These are phyloP conservation scores for Acanthisitta chloris DNA, from an alignment of 2,113 vertebrate genomes.

Conservation along the genomic window DNA sequence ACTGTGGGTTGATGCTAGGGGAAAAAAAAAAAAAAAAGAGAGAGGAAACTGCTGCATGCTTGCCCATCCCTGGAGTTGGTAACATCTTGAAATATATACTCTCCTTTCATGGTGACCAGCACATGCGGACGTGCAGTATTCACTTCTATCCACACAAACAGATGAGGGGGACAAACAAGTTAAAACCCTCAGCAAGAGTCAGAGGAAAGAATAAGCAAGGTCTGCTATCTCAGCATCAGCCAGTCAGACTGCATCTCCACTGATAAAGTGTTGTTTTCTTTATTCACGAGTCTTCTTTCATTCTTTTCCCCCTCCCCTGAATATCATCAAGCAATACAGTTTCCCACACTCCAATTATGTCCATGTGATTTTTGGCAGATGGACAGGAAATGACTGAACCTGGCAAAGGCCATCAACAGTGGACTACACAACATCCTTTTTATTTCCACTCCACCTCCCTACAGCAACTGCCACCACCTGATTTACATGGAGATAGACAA, in stretches of 20 bases:
- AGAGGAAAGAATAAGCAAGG: neutral
- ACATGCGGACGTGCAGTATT: neutral
- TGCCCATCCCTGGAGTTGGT: neutral
- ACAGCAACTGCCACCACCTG: constrained; percentile 26
- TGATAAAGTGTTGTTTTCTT: constrained; percentile 28
- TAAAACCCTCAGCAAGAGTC: neutral
- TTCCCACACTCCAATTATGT: constrained; percentile 82
- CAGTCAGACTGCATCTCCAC: neutral
- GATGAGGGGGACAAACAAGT: neutral
- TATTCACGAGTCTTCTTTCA: constrained; percentile 58
- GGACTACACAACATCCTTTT: constrained; percentile 66
- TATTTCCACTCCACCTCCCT: constrained; percentile 53
- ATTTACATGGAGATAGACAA: constrained; percentile 63
- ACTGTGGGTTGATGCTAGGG: neutral
- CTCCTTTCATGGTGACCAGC: neutral
- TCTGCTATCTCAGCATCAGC: neutral
- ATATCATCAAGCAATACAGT: constrained; percentile 66
- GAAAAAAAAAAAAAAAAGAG: neutral
- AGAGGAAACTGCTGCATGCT: neutral
- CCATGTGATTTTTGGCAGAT: constrained; percentile 88
- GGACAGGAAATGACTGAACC: constrained; percentile 85
- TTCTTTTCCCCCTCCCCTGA: constrained; percentile 45
- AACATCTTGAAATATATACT: neutral
- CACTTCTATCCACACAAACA: neutral
- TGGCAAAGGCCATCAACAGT: constrained; percentile 68